phyloP scores from a whole-genome alignment of 1,140 invertebrate species.

The Babylonia areolata region DNA sequence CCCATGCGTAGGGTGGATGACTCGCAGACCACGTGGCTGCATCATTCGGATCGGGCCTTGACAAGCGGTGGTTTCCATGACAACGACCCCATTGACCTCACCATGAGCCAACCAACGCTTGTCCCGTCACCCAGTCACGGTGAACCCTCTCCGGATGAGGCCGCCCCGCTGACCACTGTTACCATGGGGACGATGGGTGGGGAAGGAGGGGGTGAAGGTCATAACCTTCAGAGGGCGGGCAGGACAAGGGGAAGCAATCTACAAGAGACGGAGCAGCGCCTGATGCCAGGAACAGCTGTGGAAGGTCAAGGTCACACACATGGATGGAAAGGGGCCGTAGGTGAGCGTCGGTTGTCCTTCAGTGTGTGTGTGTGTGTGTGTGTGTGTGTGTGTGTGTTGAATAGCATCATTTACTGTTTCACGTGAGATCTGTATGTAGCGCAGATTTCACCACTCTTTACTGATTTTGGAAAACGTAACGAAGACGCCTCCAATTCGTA shows the following conservation, averaged over 20 bases:
- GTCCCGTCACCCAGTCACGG: neutral
- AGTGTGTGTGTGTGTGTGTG: too few relatives aligned
- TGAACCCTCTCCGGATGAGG: neutral
- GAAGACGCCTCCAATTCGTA: too few relatives aligned
- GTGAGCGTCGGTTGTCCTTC: too few relatives aligned
- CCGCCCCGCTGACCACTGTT: neutral
- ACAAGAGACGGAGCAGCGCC: neutral
- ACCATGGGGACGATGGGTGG: neutral
- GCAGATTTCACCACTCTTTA: too few relatives aligned
- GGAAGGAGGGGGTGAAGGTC: neutral
- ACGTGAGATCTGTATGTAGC: too few relatives aligned
- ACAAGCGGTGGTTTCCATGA: neutral
- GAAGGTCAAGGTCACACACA: neutral
- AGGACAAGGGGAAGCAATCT: neutral
- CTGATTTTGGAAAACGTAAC: too few relatives aligned
- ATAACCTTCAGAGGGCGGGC: too few relatives aligned
- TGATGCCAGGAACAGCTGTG: neutral
- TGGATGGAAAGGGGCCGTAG: too few relatives aligned
- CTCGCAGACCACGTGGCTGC: neutral
- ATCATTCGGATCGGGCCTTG: neutral
- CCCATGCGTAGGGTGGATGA: constrained; percentile 30
- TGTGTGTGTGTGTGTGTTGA: too few relatives aligned
- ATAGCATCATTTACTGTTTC: too few relatives aligned
- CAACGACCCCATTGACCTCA: constrained; percentile 14
- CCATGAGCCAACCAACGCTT: neutral